Percentiles rank a stretch among this genome's conserved stretches.
These are phyloP conservation scores for Sebastes cheni DNA, from an alignment of 2,797 vertebrate species.

Conservation along the genomic window DNA sequence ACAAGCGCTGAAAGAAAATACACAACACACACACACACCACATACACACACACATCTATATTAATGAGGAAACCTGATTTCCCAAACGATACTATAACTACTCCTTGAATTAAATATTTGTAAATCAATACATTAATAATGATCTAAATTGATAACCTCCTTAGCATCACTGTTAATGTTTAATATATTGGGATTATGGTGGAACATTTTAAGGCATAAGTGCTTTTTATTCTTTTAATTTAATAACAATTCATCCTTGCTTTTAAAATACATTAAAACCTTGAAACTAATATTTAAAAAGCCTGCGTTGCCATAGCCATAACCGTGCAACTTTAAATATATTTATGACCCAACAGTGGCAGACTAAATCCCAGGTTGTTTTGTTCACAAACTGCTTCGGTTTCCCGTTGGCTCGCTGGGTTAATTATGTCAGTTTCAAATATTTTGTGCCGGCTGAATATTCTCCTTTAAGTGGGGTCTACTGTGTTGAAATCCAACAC, in stretches of 20 bases:
- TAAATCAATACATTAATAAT: background rate
- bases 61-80: background rate
- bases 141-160: background rate
- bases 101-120: background rate
- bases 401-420: conserved; percentile 39
- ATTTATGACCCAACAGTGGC: conserved; percentile 17
- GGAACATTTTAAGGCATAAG: background rate
- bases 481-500: conserved; percentile 63
- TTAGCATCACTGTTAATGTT: background rate
- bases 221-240: background rate
- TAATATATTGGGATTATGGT: background rate
- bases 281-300: background rate
- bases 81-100: background rate
- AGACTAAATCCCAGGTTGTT: conserved; percentile 37
- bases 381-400: conserved; percentile 32
- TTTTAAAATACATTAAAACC: conserved; percentile 9
- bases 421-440: conserved; percentile 61
- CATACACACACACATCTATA: background rate
- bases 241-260: background rate
- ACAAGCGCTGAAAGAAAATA: background rate
- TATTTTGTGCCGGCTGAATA: conserved; percentile 52
- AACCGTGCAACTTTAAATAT: background rate
- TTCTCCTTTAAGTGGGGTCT: conserved; percentile 55
- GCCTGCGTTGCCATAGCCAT: background rate
- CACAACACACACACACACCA: background rate